Evolutionary conservation across 2,113 vertebrate genomes (phyloP).

Genomic region (Aspidoscelis tigris): DNA sequence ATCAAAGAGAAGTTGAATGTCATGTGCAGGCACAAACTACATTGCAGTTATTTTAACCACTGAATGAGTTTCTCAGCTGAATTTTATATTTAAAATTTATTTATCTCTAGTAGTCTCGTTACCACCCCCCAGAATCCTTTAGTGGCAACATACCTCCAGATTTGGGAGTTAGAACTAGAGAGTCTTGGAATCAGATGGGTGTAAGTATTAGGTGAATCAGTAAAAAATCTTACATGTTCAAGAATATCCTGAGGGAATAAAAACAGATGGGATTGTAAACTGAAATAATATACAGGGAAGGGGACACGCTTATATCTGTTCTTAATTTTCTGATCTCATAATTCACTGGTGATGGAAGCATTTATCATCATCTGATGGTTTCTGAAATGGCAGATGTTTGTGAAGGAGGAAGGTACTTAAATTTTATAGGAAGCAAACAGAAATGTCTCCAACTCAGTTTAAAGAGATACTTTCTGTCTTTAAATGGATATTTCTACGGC

Average conservation of each 20-base stretch:
- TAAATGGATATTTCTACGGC: neutral
- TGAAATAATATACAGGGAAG: conserved; percentile 8
- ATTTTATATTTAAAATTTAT: too few relatives aligned
- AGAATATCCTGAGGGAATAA: conserved; percentile 42
- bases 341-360: neutral
- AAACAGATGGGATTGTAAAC: neutral
- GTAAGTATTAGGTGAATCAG: conserved; percentile 38
- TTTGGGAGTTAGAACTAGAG: neutral
- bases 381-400: conserved; percentile 18
- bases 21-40: too few relatives aligned
- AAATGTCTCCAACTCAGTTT: conserved; percentile 2
- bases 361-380: neutral
- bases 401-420: neutral
- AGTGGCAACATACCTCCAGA: neutral
- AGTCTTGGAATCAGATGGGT: conserved; percentile 23
- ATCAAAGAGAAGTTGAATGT: too few relatives aligned
- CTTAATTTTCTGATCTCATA: conserved; percentile 24
- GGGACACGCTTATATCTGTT: conserved; percentile 3
- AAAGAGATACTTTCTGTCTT: conserved; percentile 27
- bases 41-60: too few relatives aligned
- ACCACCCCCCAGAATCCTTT: neutral
- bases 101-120: neutral
- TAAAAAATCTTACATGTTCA: conserved; percentile 43
- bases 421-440: conserved; percentile 14
- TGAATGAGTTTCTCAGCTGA: too few relatives aligned